phyloP scores from a whole-genome alignment of 2,888 invertebrate genomes.

The Rotaria macrura region DNA sequence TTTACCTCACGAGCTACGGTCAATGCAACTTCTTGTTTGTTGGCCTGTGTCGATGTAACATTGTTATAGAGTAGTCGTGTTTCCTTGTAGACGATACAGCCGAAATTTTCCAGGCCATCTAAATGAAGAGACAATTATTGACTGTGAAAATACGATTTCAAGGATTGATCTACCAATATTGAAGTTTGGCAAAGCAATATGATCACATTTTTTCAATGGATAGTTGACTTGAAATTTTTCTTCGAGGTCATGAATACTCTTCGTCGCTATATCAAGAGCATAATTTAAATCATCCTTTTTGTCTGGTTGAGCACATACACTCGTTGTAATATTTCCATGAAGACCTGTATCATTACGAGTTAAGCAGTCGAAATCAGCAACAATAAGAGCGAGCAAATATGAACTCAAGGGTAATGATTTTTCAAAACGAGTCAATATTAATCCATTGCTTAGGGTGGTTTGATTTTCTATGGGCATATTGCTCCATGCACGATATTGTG shows the following conservation, averaged over 20 bases:
- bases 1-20: not conserved
- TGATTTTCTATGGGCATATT: not conserved
- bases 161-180: slow-evolving; percentile 70
- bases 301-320: not conserved
- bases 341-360: not conserved
- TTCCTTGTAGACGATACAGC: not conserved
- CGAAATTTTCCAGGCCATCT: slow-evolving; percentile 55
- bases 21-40: not conserved
- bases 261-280: not conserved
- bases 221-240: slow-evolving; percentile 86
- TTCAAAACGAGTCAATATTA: slow-evolving; percentile 56
- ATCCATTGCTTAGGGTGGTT: slow-evolving; percentile 38
- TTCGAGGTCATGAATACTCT: slow-evolving; percentile 59
- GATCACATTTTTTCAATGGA: slow-evolving; percentile 85
- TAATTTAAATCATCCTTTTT: not conserved
- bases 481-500: not conserved
- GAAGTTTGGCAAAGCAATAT: slow-evolving; percentile 89
- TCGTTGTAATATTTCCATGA: not conserved
- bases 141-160: too few relatives aligned
- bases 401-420: slow-evolving; percentile 83
- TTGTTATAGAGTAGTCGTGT: not conserved
- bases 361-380: slow-evolving; percentile 66
- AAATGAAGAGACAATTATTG: too few relatives aligned
- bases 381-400: slow-evolving; percentile 77
- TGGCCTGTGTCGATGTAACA: not conserved